phyloP scores from a whole-genome alignment of 2,888 invertebrate genomes.

The Entomobrya proxima region DNA sequence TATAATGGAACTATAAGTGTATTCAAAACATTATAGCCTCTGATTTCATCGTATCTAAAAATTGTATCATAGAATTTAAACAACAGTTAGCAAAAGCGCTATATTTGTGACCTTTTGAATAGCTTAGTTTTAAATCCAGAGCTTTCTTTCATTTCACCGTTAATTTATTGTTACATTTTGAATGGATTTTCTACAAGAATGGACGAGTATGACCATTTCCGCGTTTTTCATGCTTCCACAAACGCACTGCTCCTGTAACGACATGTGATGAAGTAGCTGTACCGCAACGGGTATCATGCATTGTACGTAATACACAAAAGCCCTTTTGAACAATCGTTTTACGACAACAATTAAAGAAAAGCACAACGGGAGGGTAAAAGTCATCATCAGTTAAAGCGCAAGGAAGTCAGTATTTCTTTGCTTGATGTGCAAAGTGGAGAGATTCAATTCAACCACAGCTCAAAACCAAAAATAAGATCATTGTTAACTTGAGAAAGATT shows the following conservation, averaged over 20 bases:
- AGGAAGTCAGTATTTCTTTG: background rate
- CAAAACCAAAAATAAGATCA: background rate
- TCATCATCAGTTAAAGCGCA: conserved; percentile 41
- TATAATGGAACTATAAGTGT: too few relatives aligned
- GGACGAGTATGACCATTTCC: conserved; percentile 54
- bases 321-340: conserved; percentile 17
- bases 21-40: too few relatives aligned
- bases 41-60: too few relatives aligned
- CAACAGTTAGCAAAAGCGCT: background rate
- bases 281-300: background rate
- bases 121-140: background rate
- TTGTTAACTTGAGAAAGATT: too few relatives aligned
- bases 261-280: background rate
- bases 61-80: background rate
- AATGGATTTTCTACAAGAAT: background rate
- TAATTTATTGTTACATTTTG: conserved; percentile 6
- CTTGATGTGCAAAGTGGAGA: background rate
- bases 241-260: too few relatives aligned
- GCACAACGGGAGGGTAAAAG: conserved; percentile 63
- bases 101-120: background rate
- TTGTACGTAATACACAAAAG: conserved; percentile 11
- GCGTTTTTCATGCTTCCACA: conserved; percentile 27
- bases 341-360: conserved; percentile 58
- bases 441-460: background rate
- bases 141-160: conserved; percentile 4